Base-by-base conservation (phyloP, 2,113 vertebrate genomes). In the Polyodon spathula region DNA sequence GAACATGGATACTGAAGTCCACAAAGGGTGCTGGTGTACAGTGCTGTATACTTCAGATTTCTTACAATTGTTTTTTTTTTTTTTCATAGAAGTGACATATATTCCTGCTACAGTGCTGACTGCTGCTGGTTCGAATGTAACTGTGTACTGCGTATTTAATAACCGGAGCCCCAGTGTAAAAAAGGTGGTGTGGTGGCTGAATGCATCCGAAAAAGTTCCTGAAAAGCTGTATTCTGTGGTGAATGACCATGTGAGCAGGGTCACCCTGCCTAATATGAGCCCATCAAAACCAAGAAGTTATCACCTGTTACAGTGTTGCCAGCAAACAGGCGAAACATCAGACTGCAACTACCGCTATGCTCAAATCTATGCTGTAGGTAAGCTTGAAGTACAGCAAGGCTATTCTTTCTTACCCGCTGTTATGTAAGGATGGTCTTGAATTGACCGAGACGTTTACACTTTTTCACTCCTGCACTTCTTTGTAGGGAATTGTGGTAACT, bases 121-220 rank as follows among this genome's bases (percentile, higher is more conserved):
- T 7, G 82, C 66, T 0, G 79, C 81, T 0, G 93, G 91, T 1
- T 90, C 90, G 43, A 88, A 85, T 0, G 65, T 88, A 37, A 94
- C 91, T 0, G 80, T 98, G 12, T 82, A 88, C 9, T 93, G 93
- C 59, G 71, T 91, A 54, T 92, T 91, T 63, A 92, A 88, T 60
- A 82, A 87, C 62, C 74, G 64, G 63, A 81, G 67, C 57, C 58
- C 78, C 66, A 72, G 75, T 0, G 79, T 91, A 17, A 71, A 74
- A 67, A 73, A 75, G 37, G 86, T 92, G 54, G 69, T 71, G n/a
- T 98, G 96, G 96, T 83, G 79, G 74, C 79, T 90, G 59, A 93
- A 97, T 63, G 68, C 85, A 62, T 63, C 77, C 1, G 71, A 89
- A 59, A 67, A 66, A 58, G 78, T 97, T 60, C 80, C 85, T 4